Conservation (phyloP, 2,113 vertebrate genomes). For the Leptobrachium ailaonicum region DNA sequence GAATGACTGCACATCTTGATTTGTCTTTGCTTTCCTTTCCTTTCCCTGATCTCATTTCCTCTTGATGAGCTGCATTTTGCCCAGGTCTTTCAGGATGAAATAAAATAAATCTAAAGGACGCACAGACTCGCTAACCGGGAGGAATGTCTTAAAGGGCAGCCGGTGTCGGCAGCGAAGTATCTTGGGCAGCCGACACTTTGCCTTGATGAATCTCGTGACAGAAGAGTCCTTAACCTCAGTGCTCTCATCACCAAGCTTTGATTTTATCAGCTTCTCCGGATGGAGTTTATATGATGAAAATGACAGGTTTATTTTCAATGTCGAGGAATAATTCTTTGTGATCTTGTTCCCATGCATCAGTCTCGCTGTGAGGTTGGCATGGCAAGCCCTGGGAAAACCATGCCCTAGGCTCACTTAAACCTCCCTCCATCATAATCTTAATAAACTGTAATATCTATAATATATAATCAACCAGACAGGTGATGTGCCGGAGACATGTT, state of each 20-base stretch:
- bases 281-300: conserved; percentile 43
- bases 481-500: not conserved
- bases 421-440: conserved; percentile 18
- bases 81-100: conserved; percentile 66
- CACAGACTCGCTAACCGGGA: conserved; percentile 45
- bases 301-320: not conserved
- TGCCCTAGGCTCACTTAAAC: conserved; percentile 26
- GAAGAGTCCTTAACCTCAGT: conserved; percentile 33
- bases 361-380: conserved; percentile 30
- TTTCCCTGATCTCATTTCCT: conserved; percentile 53
- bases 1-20: conserved; percentile 69
- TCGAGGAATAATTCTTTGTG: conserved; percentile 23
- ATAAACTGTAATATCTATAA: conserved; percentile 6
- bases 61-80: conserved; percentile 64
- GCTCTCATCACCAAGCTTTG: conserved; percentile 33
- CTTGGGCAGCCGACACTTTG: conserved; percentile 19
- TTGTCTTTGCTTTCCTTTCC: conserved; percentile 55
- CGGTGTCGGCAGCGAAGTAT: conserved; percentile 51
- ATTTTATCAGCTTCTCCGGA: conserved; percentile 14
- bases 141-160: conserved; percentile 53
- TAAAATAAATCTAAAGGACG: conserved; percentile 65
- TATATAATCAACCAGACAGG: conserved; percentile 31
- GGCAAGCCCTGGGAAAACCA: conserved; percentile 24
- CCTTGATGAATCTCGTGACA: conserved; percentile 34
- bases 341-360: conserved; percentile 19